phyloP scores from a whole-genome alignment of 1,140 invertebrate species.

The Heliconius himera region DNA sequence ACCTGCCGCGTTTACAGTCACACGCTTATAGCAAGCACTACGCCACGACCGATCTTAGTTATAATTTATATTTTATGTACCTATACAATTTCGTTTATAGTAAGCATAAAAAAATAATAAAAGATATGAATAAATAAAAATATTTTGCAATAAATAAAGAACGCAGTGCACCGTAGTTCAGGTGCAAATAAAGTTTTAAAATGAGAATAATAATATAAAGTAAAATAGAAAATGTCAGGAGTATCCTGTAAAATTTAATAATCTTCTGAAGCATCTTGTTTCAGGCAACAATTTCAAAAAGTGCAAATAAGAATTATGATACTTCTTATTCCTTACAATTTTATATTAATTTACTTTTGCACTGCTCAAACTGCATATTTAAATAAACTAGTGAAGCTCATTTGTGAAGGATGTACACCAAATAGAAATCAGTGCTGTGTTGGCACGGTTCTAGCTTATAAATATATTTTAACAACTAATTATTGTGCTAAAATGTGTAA shows the following conservation, averaged over 20 bases:
- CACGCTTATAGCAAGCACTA: too few relatives aligned
- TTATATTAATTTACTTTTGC: constrained; percentile 12
- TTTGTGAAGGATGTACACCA: constrained; percentile 22
- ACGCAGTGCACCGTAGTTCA: too few relatives aligned
- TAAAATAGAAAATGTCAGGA: too few relatives aligned
- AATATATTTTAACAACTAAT: constrained; percentile 52
- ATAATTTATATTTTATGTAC: neutral
- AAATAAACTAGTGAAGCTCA: constrained; percentile 41
- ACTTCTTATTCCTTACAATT: neutral
- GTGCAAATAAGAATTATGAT: constrained; percentile 6
- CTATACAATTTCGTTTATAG: neutral
- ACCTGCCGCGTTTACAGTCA: too few relatives aligned
- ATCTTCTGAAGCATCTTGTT: neutral
- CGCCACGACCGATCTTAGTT: too few relatives aligned
- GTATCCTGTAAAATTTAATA: too few relatives aligned
- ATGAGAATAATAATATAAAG: too few relatives aligned
- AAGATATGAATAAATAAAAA: neutral
- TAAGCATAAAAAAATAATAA: neutral
- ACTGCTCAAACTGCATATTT: constrained; percentile 18
- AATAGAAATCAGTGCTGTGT: constrained; percentile 42
- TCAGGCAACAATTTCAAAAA: neutral
- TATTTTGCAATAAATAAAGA: neutral
- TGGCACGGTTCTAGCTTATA: constrained; percentile 47
- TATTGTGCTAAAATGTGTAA: constrained; percentile 51
- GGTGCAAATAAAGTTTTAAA: too few relatives aligned